Percentiles rank a stretch among this genome's conserved stretches.
These are phyloP conservation scores for Macrobrachium nipponense DNA, from an alignment of 1,140 invertebrate genomes.

Conservation along the genomic window DNA sequence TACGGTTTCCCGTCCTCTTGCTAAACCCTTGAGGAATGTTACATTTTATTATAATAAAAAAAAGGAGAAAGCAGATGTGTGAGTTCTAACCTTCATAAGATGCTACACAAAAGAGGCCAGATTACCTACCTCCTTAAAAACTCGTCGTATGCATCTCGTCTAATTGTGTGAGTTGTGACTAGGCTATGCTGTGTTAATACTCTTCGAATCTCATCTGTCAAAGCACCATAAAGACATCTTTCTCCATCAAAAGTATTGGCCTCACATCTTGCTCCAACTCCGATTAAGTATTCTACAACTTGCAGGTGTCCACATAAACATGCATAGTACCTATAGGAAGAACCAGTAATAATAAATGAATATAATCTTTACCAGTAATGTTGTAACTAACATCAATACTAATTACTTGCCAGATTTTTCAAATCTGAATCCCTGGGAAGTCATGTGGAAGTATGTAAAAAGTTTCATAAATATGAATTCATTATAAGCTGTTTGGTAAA, in stretches of 20 bases:
- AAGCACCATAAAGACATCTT: conserved; percentile 73
- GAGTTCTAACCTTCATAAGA: background rate
- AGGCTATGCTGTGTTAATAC: conserved; percentile 71
- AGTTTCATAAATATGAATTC: no score
- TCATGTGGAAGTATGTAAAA: no score
- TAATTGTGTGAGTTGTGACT: conserved; percentile 70
- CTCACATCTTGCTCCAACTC: conserved; percentile 73
- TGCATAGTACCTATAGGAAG: conserved; percentile 72
- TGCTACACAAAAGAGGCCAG: no score
- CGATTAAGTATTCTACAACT: conserved; percentile 72
- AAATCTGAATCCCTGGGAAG: no score
- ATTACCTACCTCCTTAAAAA: conserved; percentile 71
- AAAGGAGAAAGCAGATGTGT: conserved; percentile 1
- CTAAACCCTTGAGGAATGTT: background rate
- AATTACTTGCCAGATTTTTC: no score
- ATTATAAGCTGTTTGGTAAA: no score
- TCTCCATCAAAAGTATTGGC: conserved; percentile 75
- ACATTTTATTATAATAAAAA: background rate
- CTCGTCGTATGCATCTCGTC: conserved; percentile 72
- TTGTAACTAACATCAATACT: no score
- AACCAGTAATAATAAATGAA: background rate
- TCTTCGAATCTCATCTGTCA: conserved; percentile 72
- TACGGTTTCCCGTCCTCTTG: no score
- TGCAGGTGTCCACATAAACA: conserved; percentile 73
- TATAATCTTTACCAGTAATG: no score